Base-by-base conservation (phyloP, 2,888 invertebrate genomes). In the Trichacis sp. region DNA sequence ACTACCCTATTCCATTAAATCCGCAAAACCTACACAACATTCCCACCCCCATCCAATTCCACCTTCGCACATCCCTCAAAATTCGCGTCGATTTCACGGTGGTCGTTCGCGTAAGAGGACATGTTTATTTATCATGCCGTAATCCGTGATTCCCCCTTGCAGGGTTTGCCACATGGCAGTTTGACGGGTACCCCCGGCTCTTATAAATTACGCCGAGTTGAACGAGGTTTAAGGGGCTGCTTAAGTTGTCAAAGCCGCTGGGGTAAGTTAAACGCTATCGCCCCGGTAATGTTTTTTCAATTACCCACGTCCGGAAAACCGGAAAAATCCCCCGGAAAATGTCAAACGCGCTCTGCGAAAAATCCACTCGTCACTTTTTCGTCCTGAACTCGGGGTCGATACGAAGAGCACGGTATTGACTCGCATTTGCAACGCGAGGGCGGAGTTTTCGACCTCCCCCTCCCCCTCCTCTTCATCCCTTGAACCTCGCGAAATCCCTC, bases 71-170 rank as follows among this genome's bases (percentile, higher is more conserved):
- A n/a, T n/a, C n/a, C n/a, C n/a, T n/a, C n/a, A n/a, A n/a, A 67
- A 67, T 59, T 63, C 49, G 56, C 53, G 14, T 65, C 66, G 61
- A 68, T 67, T 68, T 70, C 54, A 61, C 61, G 61, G 65, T 57
- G 64, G 75, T 66, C 73, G 74, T 75, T n/a, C 72, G 59, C 64
- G 52, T 62, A 61, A 66, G 55, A 59, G 69, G 74, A 73, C 72
- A 78, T 80, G 79, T 82, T 83, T 83, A 83, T 83, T 83, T 83
- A 83, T 83, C 80, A 74, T 73, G 78, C 75, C 73, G 77, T 83
- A 84, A 83, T 83, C 83, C 83, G 78, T 82, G 83, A 84, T 79
- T 81, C 77, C 75, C 75, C 74, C 77, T 73, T 58, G 68, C 73
- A 75, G 73, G 77, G 72, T 77, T 75, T 77, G 78, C 80, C 83